These are phyloP conservation scores for Lytechinus pictus DNA, from an alignment of 35 echinoderm and acorn worm genomes.

Conservation along the genomic window DNA sequence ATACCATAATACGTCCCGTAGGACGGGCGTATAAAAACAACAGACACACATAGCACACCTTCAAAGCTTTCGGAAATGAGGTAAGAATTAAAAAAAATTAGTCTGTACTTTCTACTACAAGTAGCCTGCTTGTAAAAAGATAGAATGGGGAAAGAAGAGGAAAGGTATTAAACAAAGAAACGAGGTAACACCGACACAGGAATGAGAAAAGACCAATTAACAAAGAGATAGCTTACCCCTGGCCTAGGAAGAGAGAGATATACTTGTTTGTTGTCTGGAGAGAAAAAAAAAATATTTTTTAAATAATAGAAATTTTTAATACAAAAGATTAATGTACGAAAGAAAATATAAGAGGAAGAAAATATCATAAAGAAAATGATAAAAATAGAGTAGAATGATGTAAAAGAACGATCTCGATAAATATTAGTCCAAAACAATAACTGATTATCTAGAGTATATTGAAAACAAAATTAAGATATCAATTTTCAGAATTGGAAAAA, in stretches of 20 bases:
- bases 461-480: too few species aligned
- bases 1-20: too few species aligned
- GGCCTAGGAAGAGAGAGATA: conserved; percentile 96
- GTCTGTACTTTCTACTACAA: not conserved
- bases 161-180: not conserved
- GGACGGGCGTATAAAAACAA: too few species aligned
- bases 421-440: too few species aligned
- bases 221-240: conserved; percentile 75
- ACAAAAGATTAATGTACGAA: not conserved
- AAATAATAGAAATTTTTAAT: not conserved
- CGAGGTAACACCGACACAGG: too few species aligned
- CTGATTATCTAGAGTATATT: too few species aligned
- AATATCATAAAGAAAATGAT: not conserved
- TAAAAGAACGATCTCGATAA: not conserved
- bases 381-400: not conserved
- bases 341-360: not conserved
- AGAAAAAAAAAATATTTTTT: conserved; percentile 33
- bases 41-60: too few species aligned
- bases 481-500: too few species aligned
- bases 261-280: conserved; percentile 83
- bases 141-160: not conserved
- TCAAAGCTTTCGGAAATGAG: too few species aligned
- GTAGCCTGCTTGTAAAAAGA: not conserved
- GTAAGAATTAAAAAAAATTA: too few species aligned
- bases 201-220: not conserved